Conservation (phyloP, 1,140 invertebrate species). For the Orius laevigatus region DNA sequence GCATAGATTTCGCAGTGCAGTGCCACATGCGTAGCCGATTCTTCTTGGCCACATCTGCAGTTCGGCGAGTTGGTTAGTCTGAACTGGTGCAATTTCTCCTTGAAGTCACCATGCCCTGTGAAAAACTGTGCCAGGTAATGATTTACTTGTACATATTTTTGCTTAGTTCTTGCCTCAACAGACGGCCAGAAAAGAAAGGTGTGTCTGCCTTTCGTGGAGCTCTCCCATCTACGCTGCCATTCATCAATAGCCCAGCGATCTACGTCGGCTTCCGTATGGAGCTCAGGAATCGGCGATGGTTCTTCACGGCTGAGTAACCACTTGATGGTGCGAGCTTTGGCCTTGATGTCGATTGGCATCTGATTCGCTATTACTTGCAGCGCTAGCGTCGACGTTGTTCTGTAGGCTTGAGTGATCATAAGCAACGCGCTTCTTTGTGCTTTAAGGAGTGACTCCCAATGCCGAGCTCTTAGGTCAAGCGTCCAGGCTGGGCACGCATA, state of each 20-base stretch:
- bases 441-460: slow-evolving; percentile 13
- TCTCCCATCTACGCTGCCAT: slow-evolving; percentile 17
- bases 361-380: slow-evolving; percentile 15
- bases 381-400: slow-evolving; percentile 18
- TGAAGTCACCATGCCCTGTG: slow-evolving; percentile 9
- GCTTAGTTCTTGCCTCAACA: neutral
- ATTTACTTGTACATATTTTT: neutral
- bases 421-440: slow-evolving; percentile 17
- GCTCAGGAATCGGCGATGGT: neutral
- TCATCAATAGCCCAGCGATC: slow-evolving; percentile 2
- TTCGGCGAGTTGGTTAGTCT: neutral
- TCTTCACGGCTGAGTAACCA: neutral
- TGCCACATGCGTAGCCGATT: neutral
- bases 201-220: slow-evolving; percentile 15
- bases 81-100: neutral
- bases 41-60: neutral
- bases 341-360: slow-evolving; percentile 19
- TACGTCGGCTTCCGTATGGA: neutral
- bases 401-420: slow-evolving; percentile 15
- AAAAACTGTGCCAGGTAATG: slow-evolving; percentile 11
- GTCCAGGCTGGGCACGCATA: slow-evolving; percentile 16
- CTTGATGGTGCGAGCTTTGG: neutral
- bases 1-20: neutral
- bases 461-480: slow-evolving; percentile 11
- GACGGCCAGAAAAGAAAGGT: slow-evolving; percentile 6